Base-by-base conservation (phyloP, 2,888 invertebrate genomes). In the Ctena decussata region DNA sequence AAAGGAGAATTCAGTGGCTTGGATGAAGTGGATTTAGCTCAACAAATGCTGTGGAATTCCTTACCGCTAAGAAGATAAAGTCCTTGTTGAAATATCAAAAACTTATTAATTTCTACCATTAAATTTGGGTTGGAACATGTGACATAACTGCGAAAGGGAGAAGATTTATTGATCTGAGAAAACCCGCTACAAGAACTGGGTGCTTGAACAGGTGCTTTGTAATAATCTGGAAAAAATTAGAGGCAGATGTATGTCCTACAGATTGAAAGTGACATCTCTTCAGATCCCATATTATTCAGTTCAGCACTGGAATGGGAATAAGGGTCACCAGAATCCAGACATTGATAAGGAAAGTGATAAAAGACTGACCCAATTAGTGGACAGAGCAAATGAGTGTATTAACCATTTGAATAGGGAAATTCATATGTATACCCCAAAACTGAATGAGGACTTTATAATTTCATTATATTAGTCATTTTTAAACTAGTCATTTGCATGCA, bases 91-190 rank as follows among this genome's bases (percentile, higher is more conserved):
- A 44, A 44, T 21, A 11, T 12, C 32, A 44, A 21, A 18, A 32
- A 6, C 49, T 21, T 6, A 32, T 79, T 37, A 8, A 11, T 21
- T 21, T 79, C 1, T 79, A 79, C n/a, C n/a, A n/a, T n/a, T n/a
- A n/a, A 39, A 18, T 79, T 21, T 79, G 72, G 79, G 39, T 57
- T 37, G 79, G 72, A 21, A 79, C 79, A 6, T 79, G 79, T 37
- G 79, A 79, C 27, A 53, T 79, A 3, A 72, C 79, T n/a, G 37
- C 27, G 3, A 79, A 79, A 71, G 21, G 53, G n/a, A n/a, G n/a
- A n/a, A n/a, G n/a, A n/a, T n/a, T n/a, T n/a, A n/a, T n/a, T n/a
- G n/a, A 53, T 21, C 53, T 53, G 53, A 53, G 53, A 53, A 53
- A 8, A 21, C 21, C 24, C 6, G 2, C 49, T 11, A 24, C 2